A percentile compares a stretch with the other conserved stretches of the same genome.
These are phyloP conservation scores for Tinea pellionella DNA, from an alignment of 2,888 invertebrate genomes.

Conservation along the genomic window DNA sequence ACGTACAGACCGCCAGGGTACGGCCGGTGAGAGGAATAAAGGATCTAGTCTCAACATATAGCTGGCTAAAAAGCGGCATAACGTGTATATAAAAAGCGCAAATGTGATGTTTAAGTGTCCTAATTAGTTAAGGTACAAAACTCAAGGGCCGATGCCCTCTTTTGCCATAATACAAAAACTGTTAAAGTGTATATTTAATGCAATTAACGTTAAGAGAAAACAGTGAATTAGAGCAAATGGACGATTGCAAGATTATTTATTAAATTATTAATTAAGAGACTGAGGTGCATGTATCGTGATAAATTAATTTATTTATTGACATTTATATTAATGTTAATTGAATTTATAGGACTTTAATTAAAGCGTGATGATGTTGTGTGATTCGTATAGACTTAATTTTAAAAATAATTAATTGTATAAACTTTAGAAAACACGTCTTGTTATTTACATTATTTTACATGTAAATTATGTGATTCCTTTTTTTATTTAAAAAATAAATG, in stretches of 20 bases:
- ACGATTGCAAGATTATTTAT: constrained; percentile 47
- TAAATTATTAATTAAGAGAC: constrained; percentile 58
- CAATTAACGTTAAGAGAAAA: constrained; percentile 26
- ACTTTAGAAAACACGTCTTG: constrained; percentile 38
- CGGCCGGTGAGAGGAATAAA: constrained; percentile 21
- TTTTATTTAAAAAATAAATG: constrained; percentile 34
- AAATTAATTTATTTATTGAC: constrained; percentile 64
- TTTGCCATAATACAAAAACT: constrained; percentile 61
- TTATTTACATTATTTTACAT: constrained; percentile 23
- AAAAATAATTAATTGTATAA: constrained; percentile 21
- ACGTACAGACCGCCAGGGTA: constrained; percentile 44
- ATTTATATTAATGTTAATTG: constrained; percentile 58
- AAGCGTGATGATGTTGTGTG: constrained; percentile 15
- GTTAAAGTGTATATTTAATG: constrained; percentile 19
- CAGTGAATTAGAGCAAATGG: not conserved
- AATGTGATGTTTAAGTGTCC: constrained; percentile 68
- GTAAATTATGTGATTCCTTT: constrained; percentile 7
- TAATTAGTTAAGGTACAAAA: constrained; percentile 61
- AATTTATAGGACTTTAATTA: constrained; percentile 39
- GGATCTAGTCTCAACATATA: constrained; percentile 61
- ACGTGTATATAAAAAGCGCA: constrained; percentile 65
- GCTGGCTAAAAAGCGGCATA: constrained; percentile 35
- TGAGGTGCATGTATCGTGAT: constrained; percentile 56
- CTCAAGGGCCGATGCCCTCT: constrained; percentile 46
- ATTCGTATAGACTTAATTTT: constrained; percentile 15